A percentile compares a stretch with the other conserved stretches of the same genome.
Evolutionary conservation across 2,888 invertebrate genomes (phyloP).

Genomic region (Sthenelais limicola): DNA sequence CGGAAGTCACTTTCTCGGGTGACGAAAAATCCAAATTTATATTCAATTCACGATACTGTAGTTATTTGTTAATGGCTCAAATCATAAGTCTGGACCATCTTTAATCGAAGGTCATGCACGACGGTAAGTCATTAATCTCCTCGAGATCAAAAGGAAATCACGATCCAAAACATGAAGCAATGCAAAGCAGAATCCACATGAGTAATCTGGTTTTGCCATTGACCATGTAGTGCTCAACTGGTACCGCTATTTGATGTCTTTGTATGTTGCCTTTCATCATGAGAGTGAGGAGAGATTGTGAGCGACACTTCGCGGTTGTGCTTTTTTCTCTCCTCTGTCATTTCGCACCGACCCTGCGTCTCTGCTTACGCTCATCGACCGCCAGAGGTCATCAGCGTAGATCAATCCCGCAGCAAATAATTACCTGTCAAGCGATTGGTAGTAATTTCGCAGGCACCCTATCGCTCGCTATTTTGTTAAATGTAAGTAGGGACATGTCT

Average conservation of each 20-base stretch:
- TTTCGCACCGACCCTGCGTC: conserved; percentile 19
- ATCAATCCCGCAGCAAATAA: conserved; percentile 29
- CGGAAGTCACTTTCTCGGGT: no score
- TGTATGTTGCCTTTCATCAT: not conserved
- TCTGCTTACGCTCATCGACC: conserved; percentile 32
- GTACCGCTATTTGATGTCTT: conserved; percentile 22
- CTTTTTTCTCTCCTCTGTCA: conserved; percentile 9
- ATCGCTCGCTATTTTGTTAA: conserved; percentile 3
- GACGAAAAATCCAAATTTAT: no score
- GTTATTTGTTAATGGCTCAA: no score
- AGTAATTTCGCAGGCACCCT: conserved; percentile 30
- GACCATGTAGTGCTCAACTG: no score
- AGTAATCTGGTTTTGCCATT: no score
- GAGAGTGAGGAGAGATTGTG: conserved; percentile 28
- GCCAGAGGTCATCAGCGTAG: conserved; percentile 19
- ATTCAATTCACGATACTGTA: no score
- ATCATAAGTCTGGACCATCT: no score
- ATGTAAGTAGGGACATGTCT: not conserved
- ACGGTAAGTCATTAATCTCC: no score
- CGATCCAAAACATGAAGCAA: no score
- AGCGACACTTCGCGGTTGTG: conserved; percentile 22
- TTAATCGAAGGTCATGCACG: no score
- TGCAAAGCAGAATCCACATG: no score
- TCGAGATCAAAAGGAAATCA: no score
- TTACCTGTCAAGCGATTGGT: conserved; percentile 27